A percentile compares a stretch with the other conserved stretches of the same genome.
phyloP scores from a whole-genome alignment of 2,113 vertebrate genomes.

The Genyomyrus donnyi region DNA sequence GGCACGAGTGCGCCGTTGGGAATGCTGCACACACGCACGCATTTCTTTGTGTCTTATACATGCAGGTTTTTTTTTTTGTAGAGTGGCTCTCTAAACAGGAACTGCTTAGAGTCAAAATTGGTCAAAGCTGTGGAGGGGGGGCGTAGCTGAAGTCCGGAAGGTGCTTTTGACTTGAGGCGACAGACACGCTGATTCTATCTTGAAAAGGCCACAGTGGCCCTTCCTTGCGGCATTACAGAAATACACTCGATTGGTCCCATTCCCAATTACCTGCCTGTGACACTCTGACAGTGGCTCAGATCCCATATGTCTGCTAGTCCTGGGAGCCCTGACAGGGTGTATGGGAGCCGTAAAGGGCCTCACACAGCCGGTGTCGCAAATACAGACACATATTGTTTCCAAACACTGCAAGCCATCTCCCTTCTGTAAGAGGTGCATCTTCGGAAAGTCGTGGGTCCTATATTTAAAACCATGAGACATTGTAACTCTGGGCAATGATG shows the following conservation, averaged over 20 bases:
- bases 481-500: neutral
- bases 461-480: neutral
- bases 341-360: neutral
- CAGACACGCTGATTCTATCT: slow-evolving; percentile 3
- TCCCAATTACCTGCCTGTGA: neutral
- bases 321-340: neutral
- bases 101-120: neutral
- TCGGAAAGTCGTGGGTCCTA: neutral
- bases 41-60: neutral
- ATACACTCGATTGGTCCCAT: neutral
- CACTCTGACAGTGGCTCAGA: neutral
- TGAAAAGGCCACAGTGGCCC: slow-evolving; percentile 14
- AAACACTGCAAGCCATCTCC: neutral
- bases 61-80: neutral
- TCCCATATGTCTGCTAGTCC: slow-evolving; percentile 3
- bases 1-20: neutral
- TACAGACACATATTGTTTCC: neutral
- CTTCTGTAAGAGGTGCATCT: neutral
- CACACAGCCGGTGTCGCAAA: neutral
- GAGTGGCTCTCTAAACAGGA: neutral
- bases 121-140: neutral
- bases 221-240: slow-evolving; percentile 6
- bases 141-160: slow-evolving; percentile 4
- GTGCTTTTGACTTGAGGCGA: neutral
- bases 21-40: neutral